A percentile compares a stretch with the other conserved stretches of the same genome.
Evolutionary conservation across 2,113 vertebrate genomes (phyloP).

Genomic region (Cyanoliseus patagonus): DNA sequence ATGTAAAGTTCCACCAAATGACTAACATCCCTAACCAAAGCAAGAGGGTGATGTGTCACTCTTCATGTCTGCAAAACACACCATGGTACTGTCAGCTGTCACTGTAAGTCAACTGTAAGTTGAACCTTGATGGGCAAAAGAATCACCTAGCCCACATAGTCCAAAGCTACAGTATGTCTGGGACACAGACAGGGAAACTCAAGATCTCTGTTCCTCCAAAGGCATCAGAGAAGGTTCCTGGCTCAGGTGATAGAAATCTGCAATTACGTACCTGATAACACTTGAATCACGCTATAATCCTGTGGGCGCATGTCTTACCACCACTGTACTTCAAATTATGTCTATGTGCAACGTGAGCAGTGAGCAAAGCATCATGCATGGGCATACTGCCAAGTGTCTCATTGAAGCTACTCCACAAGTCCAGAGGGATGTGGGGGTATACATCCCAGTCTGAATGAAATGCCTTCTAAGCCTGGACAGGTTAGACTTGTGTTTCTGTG

Average conservation of each 20-base stretch:
- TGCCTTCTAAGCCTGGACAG: background rate
- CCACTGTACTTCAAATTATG: background rate
- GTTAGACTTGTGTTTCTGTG: background rate
- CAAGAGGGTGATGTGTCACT: background rate
- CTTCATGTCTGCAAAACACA: fast-evolving
- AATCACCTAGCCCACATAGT: background rate
- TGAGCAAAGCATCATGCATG: background rate
- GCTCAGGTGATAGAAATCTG: background rate
- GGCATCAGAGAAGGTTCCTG: background rate
- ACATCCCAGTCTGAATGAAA: background rate
- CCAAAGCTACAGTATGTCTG: background rate
- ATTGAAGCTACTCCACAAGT: background rate
- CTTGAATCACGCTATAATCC: background rate
- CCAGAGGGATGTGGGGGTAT: fast-evolving
- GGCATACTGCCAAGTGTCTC: background rate
- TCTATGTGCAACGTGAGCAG: background rate
- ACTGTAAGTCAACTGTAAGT: background rate
- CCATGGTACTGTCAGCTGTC: background rate
- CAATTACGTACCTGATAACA: background rate
- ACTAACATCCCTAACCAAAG: background rate
- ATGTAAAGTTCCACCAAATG: background rate
- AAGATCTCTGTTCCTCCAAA: background rate
- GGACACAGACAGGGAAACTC: background rate
- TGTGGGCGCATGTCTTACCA: background rate
- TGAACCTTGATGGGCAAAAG: background rate